Evolutionary conservation across 92 coral and sea anemone species (phyloP), one percentile per base, ranked within the genome.

Genomic region (Palythoa grandiflora): DNA sequence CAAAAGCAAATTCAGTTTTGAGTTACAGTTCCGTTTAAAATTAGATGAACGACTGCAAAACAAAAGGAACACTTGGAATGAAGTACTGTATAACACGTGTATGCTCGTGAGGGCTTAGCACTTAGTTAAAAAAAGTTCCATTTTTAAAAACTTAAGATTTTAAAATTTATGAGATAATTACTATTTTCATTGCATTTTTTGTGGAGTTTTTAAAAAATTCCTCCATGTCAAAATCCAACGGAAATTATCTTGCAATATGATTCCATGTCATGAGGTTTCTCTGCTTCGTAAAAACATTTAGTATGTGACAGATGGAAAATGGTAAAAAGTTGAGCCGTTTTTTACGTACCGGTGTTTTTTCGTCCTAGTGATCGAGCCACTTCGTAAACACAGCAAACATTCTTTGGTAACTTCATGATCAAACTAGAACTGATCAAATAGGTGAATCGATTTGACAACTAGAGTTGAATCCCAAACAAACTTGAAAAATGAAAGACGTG

Each of bases 401-500:
- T 81, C 75, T 28, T 65, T 71, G 73, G 61, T 48, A 66, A n/a
- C 75, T 81, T 68, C 86, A 81, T 81, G 75, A 21, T 36, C 17
- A 17, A 81, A 81, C 47, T n/a, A 19, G 44, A 68, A 44, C 66
- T 19, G 47, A 39, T 80, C 73, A 60, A 80, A 54, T 35, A 63
- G 85, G 48, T 59, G 48, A 80, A 7, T 19, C 68, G 14, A 28
- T 55, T 44, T 78, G 55, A 52, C 70, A 70, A 65, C 74, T 70
- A 6, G 16, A 70, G 28, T 38, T 70, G 13, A 63, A 80, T 21
- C 7, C 57, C 59, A 81, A 81, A 81, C 86, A 66, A 81, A 81
- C 86, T 81, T 81, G 74, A 65, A 81, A 63, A 63, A 55, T 47
- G 68, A 81, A 81, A 38, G 85, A 66, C 48, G 60, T 81, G 86